Conservation (phyloP, 2,113 vertebrate species). For the Colossoma macropomum region DNA sequence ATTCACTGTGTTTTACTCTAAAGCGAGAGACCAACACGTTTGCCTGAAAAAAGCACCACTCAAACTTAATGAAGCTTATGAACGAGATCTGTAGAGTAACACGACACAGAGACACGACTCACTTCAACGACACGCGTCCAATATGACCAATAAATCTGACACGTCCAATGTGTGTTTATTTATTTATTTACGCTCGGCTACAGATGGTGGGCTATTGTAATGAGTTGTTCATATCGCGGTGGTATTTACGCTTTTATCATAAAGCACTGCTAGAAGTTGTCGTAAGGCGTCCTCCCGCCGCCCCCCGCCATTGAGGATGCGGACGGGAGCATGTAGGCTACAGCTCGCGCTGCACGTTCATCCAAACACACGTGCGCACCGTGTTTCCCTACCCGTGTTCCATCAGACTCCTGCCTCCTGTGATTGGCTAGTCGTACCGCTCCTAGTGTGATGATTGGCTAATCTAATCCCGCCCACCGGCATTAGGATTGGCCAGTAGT, state of each 20-base stretch:
- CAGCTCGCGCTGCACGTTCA: constrained; percentile 38
- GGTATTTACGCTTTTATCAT: background rate
- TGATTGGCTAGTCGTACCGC: background rate
- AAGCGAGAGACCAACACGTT: background rate
- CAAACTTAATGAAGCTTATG: no score
- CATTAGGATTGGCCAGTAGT: background rate
- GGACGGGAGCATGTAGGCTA: constrained; percentile 61
- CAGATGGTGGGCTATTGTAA: background rate
- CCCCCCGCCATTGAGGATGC: constrained; percentile 79
- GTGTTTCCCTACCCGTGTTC: background rate
- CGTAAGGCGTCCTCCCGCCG: constrained; percentile 53
- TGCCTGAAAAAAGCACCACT: background rate
- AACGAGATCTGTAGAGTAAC: background rate
- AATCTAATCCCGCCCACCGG: background rate
- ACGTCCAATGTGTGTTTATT: no score
- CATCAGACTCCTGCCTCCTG: background rate
- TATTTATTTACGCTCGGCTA: background rate
- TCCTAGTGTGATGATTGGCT: background rate
- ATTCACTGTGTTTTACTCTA: background rate
- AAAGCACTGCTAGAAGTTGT: no score
- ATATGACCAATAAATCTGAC: no score
- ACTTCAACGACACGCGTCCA: no score
- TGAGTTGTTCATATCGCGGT: background rate
- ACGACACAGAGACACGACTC: no score
- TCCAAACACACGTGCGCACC: background rate